Base-by-base conservation (phyloP, 2,888 invertebrate genomes). In the Blastobasis lacticolella region DNA sequence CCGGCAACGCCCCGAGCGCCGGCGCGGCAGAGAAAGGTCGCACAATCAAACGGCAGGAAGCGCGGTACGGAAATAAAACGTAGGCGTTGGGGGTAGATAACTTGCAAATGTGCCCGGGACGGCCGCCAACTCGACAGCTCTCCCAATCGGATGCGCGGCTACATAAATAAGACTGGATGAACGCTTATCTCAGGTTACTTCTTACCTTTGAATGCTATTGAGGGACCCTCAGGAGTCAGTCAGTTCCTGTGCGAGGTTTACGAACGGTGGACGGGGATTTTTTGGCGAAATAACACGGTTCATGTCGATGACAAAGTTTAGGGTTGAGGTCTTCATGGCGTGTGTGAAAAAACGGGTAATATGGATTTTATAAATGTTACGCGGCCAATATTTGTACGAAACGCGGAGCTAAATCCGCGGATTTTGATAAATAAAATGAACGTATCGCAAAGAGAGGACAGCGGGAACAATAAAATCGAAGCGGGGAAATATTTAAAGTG, bases 21-120 rank as follows among this genome's bases (percentile, higher is more conserved):
- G 23, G 23, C 23, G 54, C 23, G 23, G 23, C 23, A 54, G 61
- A 57, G 58, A 66, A 69, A 67, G 65, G 67, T 72, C 52, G 58
- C 61, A 75, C 74, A 82, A 76, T 72, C 73, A 72, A 70, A 70
- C 63, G 64, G 63, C 67, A 75, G 75, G 75, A 79, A 79, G 74
- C 72, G 68, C 59, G 64, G 73, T 65, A 69, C 82, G 83, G 87
- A 86, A 87, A 87, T 80, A 85, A 23, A 84, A 86, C 78, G 79
- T 77, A 75, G 71, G 70, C 68, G 63, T 65, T 69, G 67, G 75
- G 87, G 87, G 87, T 85, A 87, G 87, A 87, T 87, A 88, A 81
- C 76, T 75, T 70, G 74, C 75, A 76, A 77, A 78, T 78, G 83
- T 77, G 73, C 69, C 76, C 23, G 23, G 23, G 23, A 23, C 23